Base-by-base conservation (phyloP, 2,797 vertebrate species). In the Pipistrellus pygmaeus region DNA sequence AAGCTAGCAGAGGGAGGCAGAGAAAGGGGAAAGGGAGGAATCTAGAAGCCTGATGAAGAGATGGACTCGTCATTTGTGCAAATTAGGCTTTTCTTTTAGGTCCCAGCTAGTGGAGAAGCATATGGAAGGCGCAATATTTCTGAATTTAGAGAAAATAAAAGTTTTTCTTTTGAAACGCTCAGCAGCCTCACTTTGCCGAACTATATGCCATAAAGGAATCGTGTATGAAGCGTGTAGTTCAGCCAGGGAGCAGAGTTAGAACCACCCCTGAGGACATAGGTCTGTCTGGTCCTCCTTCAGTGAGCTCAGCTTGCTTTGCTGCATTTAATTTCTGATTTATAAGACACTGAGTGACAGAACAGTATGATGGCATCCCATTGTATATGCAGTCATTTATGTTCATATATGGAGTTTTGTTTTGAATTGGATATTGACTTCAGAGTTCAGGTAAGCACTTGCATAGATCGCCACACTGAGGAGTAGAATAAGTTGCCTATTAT, bases 71-170 rank as follows among this genome's bases (percentile, higher is more conserved):
- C n/a, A 18, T 68, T 60, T 64, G n/a, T 86, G 41, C 35, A 68
- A 46, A 62, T 20, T 9, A 51, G 75, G 44, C 21, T 84, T 48
- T 25, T 32, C 77, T 85, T 85, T 69, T 64, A 41, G 57, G 21
- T 76, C 90, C 55, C 84, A 48, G 30, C 21, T 93, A 35, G 46
- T 35, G 21, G 30, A 69, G 76, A 73, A 38, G 5, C 51, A 30
- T 3, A 46, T n/a, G 11, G 35, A 90, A 73, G 35, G 51, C 83
- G 3, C 18, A 76, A 6, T 10, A 1, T 51, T 75, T 27, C 15
- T 92, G 64, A 73, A 55, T 94, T 90, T 73, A 20, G 27, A 48
- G 72, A 90, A 48, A 73, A 77, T 71, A 32, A 77, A 35, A 44
- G 83, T 27, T 72, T 68, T 35, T 72, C 1, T 88, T 82, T 73